These are phyloP conservation scores for Xiphydria camelus DNA, from an alignment of 2,888 invertebrate genomes.

Conservation along the genomic window DNA sequence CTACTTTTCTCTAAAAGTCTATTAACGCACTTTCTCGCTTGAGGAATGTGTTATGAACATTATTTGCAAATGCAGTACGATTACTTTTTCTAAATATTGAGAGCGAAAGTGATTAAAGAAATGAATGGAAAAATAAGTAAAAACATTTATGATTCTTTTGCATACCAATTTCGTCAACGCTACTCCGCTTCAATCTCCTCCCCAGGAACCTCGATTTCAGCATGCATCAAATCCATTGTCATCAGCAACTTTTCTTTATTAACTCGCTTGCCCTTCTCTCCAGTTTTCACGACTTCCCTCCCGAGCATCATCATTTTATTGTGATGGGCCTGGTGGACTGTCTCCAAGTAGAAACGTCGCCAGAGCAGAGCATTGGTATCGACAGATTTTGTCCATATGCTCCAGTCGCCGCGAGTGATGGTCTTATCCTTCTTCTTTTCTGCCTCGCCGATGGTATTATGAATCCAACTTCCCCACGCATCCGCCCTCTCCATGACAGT, in stretches of 20 bases:
- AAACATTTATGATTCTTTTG: too few relatives aligned
- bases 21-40: too few relatives aligned
- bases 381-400: slow-evolving; percentile 34
- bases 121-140: too few relatives aligned
- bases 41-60: too few relatives aligned
- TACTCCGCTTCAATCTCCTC: too few relatives aligned
- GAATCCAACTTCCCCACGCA: slow-evolving; percentile 41
- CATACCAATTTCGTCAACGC: too few relatives aligned
- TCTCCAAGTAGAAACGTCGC: slow-evolving; percentile 36
- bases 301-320: slow-evolving; percentile 34
- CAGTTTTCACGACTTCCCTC: slow-evolving; percentile 37
- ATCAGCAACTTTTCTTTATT: slow-evolving; percentile 19
- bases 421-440: slow-evolving; percentile 23
- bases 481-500: slow-evolving; percentile 29
- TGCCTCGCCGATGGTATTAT: slow-evolving; percentile 29
- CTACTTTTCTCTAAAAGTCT: too few relatives aligned
- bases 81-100: too few relatives aligned
- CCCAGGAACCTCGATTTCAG: too few relatives aligned
- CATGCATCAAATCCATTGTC: too few relatives aligned
- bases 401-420: slow-evolving; percentile 34
- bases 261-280: slow-evolving; percentile 11
- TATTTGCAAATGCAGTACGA: too few relatives aligned
- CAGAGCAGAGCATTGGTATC: slow-evolving; percentile 36
- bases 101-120: too few relatives aligned
- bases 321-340: slow-evolving; percentile 35